Evolutionary conservation across 1,140 invertebrate species (phyloP).

Genomic region (Caerostris extrusa): DNA sequence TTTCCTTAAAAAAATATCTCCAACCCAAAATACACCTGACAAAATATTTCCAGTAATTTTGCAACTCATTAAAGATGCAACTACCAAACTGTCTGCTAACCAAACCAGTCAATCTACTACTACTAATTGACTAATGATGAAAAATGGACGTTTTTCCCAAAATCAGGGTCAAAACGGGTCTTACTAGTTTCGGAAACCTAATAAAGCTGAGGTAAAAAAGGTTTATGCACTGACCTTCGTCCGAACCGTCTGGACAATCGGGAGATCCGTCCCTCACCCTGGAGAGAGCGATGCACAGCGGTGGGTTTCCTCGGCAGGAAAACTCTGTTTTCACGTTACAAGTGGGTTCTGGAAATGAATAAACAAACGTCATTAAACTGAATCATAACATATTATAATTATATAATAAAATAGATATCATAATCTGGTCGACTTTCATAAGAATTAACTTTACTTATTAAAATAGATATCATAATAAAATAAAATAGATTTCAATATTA

Average conservation of each 20-base stretch:
- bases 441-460: too few relatives aligned
- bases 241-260: slow-evolving; percentile 80
- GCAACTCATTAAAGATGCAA: too few relatives aligned
- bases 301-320: slow-evolving; percentile 54
- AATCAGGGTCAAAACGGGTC: neutral
- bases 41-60: too few relatives aligned
- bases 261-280: slow-evolving; percentile 79
- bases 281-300: slow-evolving; percentile 79
- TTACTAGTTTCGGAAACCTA: neutral
- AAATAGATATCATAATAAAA: too few relatives aligned
- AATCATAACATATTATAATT: neutral
- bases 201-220: neutral
- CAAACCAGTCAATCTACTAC: slow-evolving; percentile 13
- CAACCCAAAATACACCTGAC: too few relatives aligned
- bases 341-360: slow-evolving; percentile 28
- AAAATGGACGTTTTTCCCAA: neutral
- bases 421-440: too few relatives aligned
- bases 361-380: neutral
- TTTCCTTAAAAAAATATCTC: too few relatives aligned
- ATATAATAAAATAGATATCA: too few relatives aligned
- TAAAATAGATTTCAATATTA: too few relatives aligned
- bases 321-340: slow-evolving; percentile 71
- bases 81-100: neutral
- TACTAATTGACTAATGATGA: neutral
- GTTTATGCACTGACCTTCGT: slow-evolving; percentile 79